Evolutionary conservation across 1,140 invertebrate genomes (phyloP).

Genomic region (Trichomalopsis sarcophagae): DNA sequence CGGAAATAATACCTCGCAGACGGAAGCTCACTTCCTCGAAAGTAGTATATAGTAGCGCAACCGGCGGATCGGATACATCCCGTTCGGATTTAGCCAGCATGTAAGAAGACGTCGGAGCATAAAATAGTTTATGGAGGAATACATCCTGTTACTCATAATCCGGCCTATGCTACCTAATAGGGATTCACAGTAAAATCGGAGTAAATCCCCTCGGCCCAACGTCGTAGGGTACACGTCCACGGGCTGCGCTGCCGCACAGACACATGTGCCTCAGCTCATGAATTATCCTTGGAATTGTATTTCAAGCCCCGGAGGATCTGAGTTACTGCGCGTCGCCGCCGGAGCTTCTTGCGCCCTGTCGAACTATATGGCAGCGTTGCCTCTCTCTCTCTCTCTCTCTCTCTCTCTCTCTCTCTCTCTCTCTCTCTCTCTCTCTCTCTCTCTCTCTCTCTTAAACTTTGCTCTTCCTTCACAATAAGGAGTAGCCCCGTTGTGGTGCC

Average conservation of each 20-base stretch:
- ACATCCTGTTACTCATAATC: conserved; percentile 36
- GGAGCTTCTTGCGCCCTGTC: background rate
- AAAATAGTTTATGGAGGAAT: conserved; percentile 38
- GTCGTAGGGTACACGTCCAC: background rate
- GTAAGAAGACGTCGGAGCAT: conserved; percentile 15
- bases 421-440: too few relatives aligned
- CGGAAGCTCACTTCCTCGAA: too few relatives aligned
- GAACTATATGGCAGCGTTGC: background rate
- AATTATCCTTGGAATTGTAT: conserved; percentile 32
- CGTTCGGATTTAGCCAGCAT: conserved; percentile 1
- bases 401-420: too few relatives aligned
- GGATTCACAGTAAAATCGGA: conserved; percentile 29
- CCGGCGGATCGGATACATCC: background rate
- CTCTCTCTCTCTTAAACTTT: conserved; percentile 1
- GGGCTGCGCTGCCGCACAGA: background rate
- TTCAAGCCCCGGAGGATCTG: conserved; percentile 9
- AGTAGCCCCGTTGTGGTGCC: background rate
- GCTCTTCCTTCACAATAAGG: background rate
- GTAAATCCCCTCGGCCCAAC: background rate
- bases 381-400: too few relatives aligned
- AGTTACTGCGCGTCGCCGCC: background rate
- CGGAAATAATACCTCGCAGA: too few relatives aligned
- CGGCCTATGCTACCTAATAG: conserved; percentile 23
- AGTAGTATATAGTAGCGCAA: too few relatives aligned
- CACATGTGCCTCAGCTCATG: conserved; percentile 25